A percentile compares a stretch with the other conserved stretches of the same genome.
phyloP scores from a whole-genome alignment of 2,797 vertebrate species.

The Muscicapa striata region DNA sequence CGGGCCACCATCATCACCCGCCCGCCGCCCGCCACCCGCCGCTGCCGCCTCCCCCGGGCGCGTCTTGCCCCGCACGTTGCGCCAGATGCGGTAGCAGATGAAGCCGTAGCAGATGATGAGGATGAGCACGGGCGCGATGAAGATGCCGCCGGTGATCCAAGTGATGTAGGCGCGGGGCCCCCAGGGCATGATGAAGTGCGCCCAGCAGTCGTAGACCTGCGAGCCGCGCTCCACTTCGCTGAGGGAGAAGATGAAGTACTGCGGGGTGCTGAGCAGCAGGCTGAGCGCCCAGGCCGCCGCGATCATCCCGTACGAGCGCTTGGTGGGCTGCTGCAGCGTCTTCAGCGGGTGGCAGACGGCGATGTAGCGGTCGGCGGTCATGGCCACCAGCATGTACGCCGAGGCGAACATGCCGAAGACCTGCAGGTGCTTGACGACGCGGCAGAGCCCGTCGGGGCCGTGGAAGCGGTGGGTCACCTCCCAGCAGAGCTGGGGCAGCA shows the following conservation, averaged over 20 bases:
- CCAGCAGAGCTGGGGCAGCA: slow-evolving; percentile 96
- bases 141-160: slow-evolving; percentile 92
- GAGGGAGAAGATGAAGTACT: slow-evolving; percentile 95
- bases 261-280: slow-evolving; percentile 89
- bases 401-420: slow-evolving; percentile 97
- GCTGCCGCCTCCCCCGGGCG: slow-evolving; percentile 34
- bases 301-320: slow-evolving; percentile 92
- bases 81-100: slow-evolving; percentile 93
- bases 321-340: slow-evolving; percentile 90
- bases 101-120: slow-evolving; percentile 90
- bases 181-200: slow-evolving; percentile 90
- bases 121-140: slow-evolving; percentile 87
- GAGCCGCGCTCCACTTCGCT: slow-evolving; percentile 88
- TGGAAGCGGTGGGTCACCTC: slow-evolving; percentile 93
- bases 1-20: background rate
- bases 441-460: slow-evolving; percentile 91
- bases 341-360: slow-evolving; percentile 97
- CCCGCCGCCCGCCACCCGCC: background rate
- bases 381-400: slow-evolving; percentile 97
- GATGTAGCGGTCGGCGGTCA: slow-evolving; percentile 97
- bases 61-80: slow-evolving; percentile 88
- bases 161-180: slow-evolving; percentile 90
- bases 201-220: slow-evolving; percentile 92
- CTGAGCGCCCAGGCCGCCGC: slow-evolving; percentile 89
- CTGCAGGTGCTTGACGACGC: slow-evolving; percentile 94